Evolutionary conservation across 2,113 vertebrate species (phyloP), one percentile per base, ranked within the genome.

Genomic region (Siniperca knerii): DNA sequence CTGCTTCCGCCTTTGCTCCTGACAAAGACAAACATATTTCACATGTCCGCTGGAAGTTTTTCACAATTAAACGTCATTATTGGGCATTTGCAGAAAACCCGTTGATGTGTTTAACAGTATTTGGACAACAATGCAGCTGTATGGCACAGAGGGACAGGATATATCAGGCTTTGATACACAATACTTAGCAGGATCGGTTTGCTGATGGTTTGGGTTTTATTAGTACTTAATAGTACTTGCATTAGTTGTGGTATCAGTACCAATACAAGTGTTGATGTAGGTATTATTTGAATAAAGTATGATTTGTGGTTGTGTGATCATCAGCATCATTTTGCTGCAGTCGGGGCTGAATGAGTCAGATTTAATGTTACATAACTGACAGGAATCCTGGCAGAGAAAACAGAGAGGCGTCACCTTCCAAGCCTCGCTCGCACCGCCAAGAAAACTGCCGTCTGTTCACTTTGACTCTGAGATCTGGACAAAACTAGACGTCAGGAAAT

Each of bases 371-470:
- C 21, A 15, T 77, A 85, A 90, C 35, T 5, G 74, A 73, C 80
- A 77, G 85, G 85, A 90, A 60, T 60, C 83, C 87, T 91, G 87
- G 87, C 87, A n/a, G 60, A 61, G 54, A 35, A 25, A 83, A 76
- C 79, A 76, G 48, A 72, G 46, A 77, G 48, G 57, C 75, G 0
- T 35, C 85, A 77, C 50, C 77, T 84, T 58, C 77, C 35, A 70
- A 81, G 61, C 12, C 37, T 50, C 48, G n/a, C 81, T 37, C 54
- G 21, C 50, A 4, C 44, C 6, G 37, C 68, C 81, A 77, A 52
- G 37, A 79, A 77, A 89, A 54, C 85, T 50, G 72, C 86, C 79
- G 75, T 88, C 88, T 88, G 90, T 82, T 88, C 86, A 16, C 87
- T 78, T 69, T 75, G 62, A 83, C 65, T 42, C 67, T 6, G 10